Base-by-base conservation (phyloP, 2,888 invertebrate species). In the Pristionchus japonicus region DNA sequence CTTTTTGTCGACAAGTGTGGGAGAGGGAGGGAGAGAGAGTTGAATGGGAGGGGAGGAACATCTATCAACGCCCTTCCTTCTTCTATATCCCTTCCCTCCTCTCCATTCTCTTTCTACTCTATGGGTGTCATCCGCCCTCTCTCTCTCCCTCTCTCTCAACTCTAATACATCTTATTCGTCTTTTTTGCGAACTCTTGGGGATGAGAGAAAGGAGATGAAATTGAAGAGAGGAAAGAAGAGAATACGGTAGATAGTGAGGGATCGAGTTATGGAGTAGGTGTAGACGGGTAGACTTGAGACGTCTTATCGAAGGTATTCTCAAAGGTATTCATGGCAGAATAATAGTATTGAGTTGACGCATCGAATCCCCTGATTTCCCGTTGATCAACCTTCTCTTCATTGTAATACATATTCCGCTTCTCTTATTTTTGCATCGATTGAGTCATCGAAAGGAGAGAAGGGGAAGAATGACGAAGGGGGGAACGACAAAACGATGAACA, bases 1-100 rank as follows among this genome's bases (percentile, higher is more conserved):
- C 31, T 67, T 67, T 67, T 31, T 64, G 17, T 3, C 27, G 31
- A 67, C 34, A 34, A 31, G 67, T 67, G 67, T 67, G 34, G 34
- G 67, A 64, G 74, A 74, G 27, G 40, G 74, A 11, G n/a, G n/a
- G n/a, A 17, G 74, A 74, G 27, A 74, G 74, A 11, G 74, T 31
- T 67, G 67, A 67, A 31, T 74, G 74, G 34, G 40, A 74, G 74
- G 57, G 57, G 40, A 23, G 40, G 23, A 37, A 74, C 74, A 40
- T 74, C 74, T 74, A 74, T 74, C 74, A 74, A 74, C 74, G 34
- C 74, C 74, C 74, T 74, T 74, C 74, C 40, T 40, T 74, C 74
- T 40, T 31, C 37, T 37, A 74, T 74, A 37, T 74, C 40, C 40
- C n/a, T n/a, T n/a, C n/a, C n/a, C n/a, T n/a, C n/a, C n/a, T n/a